Base-by-base conservation (phyloP, 2,797 vertebrate genomes). In the Numenius phaeopus region DNA sequence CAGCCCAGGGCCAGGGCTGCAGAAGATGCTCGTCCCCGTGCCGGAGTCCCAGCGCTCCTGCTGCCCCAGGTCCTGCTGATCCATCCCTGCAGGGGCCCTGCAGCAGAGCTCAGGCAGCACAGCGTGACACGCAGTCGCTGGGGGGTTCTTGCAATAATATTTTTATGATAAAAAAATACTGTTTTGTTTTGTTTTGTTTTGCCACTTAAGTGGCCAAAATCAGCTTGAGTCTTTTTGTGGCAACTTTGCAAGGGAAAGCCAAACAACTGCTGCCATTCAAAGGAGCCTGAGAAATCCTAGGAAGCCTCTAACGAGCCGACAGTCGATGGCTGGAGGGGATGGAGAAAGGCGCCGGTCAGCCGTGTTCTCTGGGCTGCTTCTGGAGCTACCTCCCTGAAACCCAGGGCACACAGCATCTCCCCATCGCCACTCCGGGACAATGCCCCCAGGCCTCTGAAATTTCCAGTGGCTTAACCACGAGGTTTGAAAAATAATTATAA, bases 301-400 rank as follows among this genome's bases (percentile, higher is more conserved):
- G 58, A 65, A 62, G 66, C 22, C 23, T 61, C 49, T 78, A 13
- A 73, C 0, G 22, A 78, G 54, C 32, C 42, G 40, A 15, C 8
- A 58, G 54, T 29, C 0, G 0, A 32, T 50, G 39, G 27, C 39
- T 0, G 0, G 52, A 72, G 2, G 5, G 16, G 34, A 40, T 22
- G 37, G 39, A 70, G 47, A 62, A 90, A 87, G 34, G 58, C 3
- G 1, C 26, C 8, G 2, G 11, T 34, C 42, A 87, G 75, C 10
- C 0, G 0, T 23, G 47, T 27, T 34, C 30, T 27, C 32, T 40
- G 71, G 44, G 37, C 32, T 70, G 39, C 64, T 73, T 16, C 9
- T 32, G 42, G 62, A 83, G 26, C 19, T 46, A 5, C n/a, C 3
- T 62, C 55, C 19, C 32, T 58, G 39, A 13, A 30, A 77, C 6